Conservation (phyloP, 2,888 invertebrate genomes). For the Parnassius orleans region DNA sequence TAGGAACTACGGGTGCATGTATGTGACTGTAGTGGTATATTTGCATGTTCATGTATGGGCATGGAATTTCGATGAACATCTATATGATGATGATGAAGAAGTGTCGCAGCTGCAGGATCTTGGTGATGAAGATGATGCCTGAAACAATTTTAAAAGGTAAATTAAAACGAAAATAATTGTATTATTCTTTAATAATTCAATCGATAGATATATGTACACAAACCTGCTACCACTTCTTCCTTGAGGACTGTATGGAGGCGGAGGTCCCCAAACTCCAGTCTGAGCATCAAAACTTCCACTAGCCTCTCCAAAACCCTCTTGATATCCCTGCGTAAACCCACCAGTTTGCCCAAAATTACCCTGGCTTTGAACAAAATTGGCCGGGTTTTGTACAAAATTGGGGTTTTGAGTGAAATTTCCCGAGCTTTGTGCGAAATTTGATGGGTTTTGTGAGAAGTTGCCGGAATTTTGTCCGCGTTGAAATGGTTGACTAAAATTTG, state of each 20-base stretch:
- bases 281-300: conserved; percentile 79
- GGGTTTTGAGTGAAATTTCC: conserved; percentile 34
- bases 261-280: conserved; percentile 90
- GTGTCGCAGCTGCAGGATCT: conserved; percentile 70
- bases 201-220: neutral
- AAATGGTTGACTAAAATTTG: conserved; percentile 37
- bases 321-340: conserved; percentile 47
- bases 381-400: conserved; percentile 38
- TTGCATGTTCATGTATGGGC: conserved; percentile 47
- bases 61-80: conserved; percentile 56
- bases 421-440: conserved; percentile 30
- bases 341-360: conserved; percentile 40
- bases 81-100: conserved; percentile 70
- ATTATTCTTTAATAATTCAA: neutral
- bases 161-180: conserved; percentile 1
- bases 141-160: conserved; percentile 29
- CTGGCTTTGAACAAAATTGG: conserved; percentile 34
- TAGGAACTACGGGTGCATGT: conserved; percentile 58
- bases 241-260: conserved; percentile 92
- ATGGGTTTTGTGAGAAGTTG: conserved; percentile 28
- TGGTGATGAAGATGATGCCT: conserved; percentile 70
- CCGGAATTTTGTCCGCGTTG: conserved; percentile 33
- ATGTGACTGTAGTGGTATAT: conserved; percentile 46
- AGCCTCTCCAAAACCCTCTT: conserved; percentile 80
- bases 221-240: conserved; percentile 74